Base-by-base conservation (phyloP, 2,888 invertebrate species). In the Pachliopta kotzebuea region DNA sequence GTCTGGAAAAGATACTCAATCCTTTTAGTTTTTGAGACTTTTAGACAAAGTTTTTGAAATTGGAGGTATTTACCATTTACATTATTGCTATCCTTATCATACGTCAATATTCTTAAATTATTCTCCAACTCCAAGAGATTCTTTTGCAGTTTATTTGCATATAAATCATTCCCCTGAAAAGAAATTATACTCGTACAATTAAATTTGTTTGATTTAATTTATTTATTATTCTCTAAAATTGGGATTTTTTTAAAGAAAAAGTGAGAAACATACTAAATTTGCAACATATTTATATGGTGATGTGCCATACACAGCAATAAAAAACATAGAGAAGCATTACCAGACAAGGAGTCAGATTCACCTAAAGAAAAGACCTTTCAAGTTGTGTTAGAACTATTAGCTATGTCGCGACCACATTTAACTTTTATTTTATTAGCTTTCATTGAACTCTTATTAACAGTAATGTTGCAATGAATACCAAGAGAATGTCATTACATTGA, bases 61-160 rank as follows among this genome's bases (percentile, higher is more conserved):
- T 45, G 4, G 18, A 18, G n/a, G 6, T 21, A 50, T 73, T 73
- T 74, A 91, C 91, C 85, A 78, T 84, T 84, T 54, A 80, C 69
- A 70, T 83, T 85, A 54, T 78, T 77, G 67, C 79, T 76, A 61
- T 76, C 78, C 74, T 85, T 90, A 31, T 85, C 89, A 76, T 87
- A 82, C n/a, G 88, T 82, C 55, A 90, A 69, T 37, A 88, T 80
- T 70, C 86, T 84, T 57, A 92, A 77, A 70, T 86, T 86, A 1
- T 83, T 78, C 72, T 91, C 89, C 45, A 92, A 75, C 67, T 92
- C 90, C 49, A 77, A 74, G 26, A 92, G 69, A 70, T 86, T 86
- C 67, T 88, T 90, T 66, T 91, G 87, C 6, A 92, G 73, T 70
- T 91, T 92, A 65, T 79, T 86, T 6, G 88, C 85, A 68, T 84